phyloP scores from a whole-genome alignment of 2,797 vertebrate species.

The Galaxias olidus region DNA sequence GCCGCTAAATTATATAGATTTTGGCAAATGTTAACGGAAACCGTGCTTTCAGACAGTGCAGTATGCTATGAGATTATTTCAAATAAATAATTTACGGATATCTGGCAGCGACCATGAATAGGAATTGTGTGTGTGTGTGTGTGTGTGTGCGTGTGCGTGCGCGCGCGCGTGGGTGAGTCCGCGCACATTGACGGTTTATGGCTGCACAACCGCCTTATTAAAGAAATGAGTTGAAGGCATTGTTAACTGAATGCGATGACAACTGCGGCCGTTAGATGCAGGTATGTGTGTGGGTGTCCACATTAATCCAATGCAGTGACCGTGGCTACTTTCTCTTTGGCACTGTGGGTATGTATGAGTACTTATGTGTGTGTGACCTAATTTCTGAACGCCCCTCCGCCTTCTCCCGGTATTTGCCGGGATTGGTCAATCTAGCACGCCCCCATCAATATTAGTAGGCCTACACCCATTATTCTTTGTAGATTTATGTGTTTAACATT shows the following conservation, averaged over 20 bases:
- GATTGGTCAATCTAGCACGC: conserved; percentile 53
- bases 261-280: conserved; percentile 19
- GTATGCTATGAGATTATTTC: conserved; percentile 7
- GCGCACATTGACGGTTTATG: neutral
- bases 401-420: conserved; percentile 37
- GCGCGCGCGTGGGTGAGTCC: conserved; percentile 12
- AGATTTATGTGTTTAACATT: too few species aligned
- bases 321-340: neutral
- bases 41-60: neutral
- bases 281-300: neutral
- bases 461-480: conserved; percentile 25
- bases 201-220: conserved; percentile 2
- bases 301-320: neutral
- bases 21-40: neutral
- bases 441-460: conserved; percentile 39
- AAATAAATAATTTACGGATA: conserved; percentile 7
- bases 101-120: conserved; percentile 25
- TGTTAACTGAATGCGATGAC: conserved; percentile 47
- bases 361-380: conserved; percentile 59
- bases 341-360: neutral
- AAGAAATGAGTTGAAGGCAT: conserved; percentile 22
- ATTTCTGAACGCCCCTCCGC: conserved; percentile 47
- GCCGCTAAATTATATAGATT: too few species aligned
- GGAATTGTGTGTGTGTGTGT: conserved; percentile 27
- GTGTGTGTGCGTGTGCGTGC: conserved; percentile 17